phyloP scores from a whole-genome alignment of 2,113 vertebrate species.

The Plotosus lineatus region DNA sequence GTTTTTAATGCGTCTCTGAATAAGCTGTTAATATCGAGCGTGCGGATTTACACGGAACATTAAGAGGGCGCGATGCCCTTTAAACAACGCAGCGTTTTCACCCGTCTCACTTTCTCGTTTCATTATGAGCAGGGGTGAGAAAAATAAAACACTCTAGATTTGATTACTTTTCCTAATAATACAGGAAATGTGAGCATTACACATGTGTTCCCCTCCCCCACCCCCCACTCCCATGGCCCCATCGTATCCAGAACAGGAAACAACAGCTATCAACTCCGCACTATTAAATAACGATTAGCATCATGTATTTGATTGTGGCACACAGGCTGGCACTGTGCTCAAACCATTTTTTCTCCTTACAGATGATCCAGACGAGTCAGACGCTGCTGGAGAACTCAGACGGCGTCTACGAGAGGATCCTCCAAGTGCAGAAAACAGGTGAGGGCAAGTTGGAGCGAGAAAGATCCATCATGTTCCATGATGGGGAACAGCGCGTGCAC shows the following conservation, averaged over 20 bases:
- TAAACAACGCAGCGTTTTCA: conserved; percentile 15
- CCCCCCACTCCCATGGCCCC: too few relatives aligned
- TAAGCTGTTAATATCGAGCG: conserved; percentile 6
- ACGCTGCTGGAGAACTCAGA: conserved; percentile 85
- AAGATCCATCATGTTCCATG: neutral
- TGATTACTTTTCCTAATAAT: neutral
- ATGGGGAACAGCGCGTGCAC: neutral
- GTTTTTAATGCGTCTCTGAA: conserved; percentile 3
- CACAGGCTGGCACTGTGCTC: conserved; percentile 14
- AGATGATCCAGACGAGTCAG: conserved; percentile 95
- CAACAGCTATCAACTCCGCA: neutral
- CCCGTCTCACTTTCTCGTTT: conserved; percentile 7
- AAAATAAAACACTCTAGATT: neutral
- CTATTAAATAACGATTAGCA: neutral
- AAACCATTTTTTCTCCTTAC: conserved; percentile 45
- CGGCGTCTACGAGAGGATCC: conserved; percentile 84
- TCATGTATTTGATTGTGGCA: neutral
- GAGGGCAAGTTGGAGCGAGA: conserved; percentile 13
- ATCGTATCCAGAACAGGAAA: neutral
- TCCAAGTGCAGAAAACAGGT: conserved; percentile 89
- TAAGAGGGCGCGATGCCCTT: conserved; percentile 15
- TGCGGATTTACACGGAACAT: conserved; percentile 3
- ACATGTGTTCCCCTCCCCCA: neutral
- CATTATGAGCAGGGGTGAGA: neutral
- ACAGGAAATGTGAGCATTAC: neutral